Evolutionary conservation across 2,113 vertebrate species (phyloP), one percentile per base, ranked within the genome.

Genomic region (Dromas ardeola): DNA sequence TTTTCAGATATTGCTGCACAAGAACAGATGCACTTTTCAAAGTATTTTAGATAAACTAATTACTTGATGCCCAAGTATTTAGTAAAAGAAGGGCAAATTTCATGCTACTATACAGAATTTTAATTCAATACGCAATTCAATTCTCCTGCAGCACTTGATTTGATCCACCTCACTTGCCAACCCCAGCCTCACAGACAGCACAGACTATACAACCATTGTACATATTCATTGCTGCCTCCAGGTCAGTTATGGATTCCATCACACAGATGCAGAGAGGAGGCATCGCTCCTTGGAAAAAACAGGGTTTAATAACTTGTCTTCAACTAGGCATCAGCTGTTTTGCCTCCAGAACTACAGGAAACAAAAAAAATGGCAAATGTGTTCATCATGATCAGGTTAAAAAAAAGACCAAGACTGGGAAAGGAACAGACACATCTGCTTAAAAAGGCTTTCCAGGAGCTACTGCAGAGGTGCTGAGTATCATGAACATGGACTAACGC

Each of bases 401-500:
- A 61, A 83, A 83, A 87, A 52, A 82, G 55, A 23, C 3, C 22
- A 53, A 52, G 34, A 29, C 16, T 32, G 42, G 56, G 47, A 90
- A 85, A 85, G 47, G 47, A 94, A 85, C 8, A 78, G 47, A 67
- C 45, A 6, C 9, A 14, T 49, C 45, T 77, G 30, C 40, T 61
- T 32, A 50, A 50, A 49, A 70, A 49, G 23, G 19, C 45, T 67
- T 40, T 81, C 49, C 76, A 83, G 73, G 63, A 77, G 66, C 82
- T 72, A 58, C 77, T 76, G 61, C 17, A 83, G 69, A 74, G 36
- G 11, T 66, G 25, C 30, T 2, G 2, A 84, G 18, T 38, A 52
- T 6, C 52, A 9, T 0, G 3, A 71, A 19, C 71, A 63, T 1
- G 61, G 18, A 87, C 8, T 17, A 81, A 50, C 0, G 0, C 0